phyloP scores from a whole-genome alignment of 2,888 invertebrate species.

The Anorthoa munda region DNA sequence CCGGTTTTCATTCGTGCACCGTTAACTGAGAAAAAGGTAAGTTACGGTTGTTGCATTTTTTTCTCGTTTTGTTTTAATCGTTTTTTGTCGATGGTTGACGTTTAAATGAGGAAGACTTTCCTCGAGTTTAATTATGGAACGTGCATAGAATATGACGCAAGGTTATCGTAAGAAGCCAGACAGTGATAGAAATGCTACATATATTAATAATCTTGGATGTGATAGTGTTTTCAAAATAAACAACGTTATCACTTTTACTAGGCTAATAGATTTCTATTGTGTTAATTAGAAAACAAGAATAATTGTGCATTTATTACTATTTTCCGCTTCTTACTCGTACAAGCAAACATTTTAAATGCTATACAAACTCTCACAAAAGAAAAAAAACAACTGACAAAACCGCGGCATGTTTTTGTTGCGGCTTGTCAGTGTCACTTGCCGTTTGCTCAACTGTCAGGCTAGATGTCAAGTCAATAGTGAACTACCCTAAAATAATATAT shows the following conservation, averaged over 20 bases:
- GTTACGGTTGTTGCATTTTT: slow-evolving; percentile 12
- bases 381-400: background rate
- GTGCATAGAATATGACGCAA: slow-evolving; percentile 25
- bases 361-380: background rate
- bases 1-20: slow-evolving; percentile 64
- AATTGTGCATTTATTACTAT: background rate
- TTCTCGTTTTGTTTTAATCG: background rate
- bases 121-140: slow-evolving; percentile 43
- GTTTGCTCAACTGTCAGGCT: slow-evolving; percentile 18
- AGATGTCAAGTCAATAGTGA: slow-evolving; percentile 1
- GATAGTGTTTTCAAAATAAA: slow-evolving; percentile 45
- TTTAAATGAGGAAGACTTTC: slow-evolving; percentile 29
- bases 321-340: background rate
- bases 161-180: slow-evolving; percentile 29
- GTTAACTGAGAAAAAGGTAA: slow-evolving; percentile 58
- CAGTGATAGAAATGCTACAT: slow-evolving; percentile 31
- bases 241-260: slow-evolving; percentile 39
- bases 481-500: slow-evolving; percentile 37
- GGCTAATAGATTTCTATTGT: slow-evolving; percentile 26
- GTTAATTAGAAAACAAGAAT: slow-evolving; percentile 1
- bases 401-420: background rate
- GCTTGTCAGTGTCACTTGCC: background rate
- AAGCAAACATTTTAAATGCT: background rate
- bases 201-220: slow-evolving; percentile 33
- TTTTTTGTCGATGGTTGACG: slow-evolving; percentile 8